Conservation (phyloP, 2,888 invertebrate genomes). For the Sepioteuthis lessoniana region DNA sequence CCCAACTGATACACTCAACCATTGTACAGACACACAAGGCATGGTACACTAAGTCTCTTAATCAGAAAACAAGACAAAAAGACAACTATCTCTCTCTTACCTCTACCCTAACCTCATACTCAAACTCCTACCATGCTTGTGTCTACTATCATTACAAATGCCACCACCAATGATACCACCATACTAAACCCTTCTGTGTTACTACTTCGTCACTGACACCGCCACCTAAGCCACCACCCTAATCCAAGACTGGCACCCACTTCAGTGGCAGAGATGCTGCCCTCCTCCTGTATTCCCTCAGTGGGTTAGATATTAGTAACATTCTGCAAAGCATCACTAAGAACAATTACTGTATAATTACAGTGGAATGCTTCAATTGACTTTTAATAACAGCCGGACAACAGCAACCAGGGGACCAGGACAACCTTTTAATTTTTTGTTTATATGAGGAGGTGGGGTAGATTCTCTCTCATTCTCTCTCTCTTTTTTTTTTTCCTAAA, state of each 20-base stretch:
- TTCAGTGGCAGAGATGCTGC: neutral
- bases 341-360: conserved; percentile 13
- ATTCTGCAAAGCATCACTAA: neutral
- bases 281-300: neutral
- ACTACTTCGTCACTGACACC: neutral
- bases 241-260: conserved; percentile 6
- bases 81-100: neutral
- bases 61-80: neutral
- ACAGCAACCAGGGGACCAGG: too few species aligned
- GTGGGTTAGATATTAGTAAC: conserved; percentile 10
- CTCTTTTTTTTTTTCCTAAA: neutral
- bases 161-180: neutral
- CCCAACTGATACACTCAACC: conserved; percentile 11
- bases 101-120: neutral
- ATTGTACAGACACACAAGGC: neutral
- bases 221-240: neutral
- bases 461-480: neutral
- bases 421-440: neutral
- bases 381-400: neutral
- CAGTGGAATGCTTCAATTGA: neutral
- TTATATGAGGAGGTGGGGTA: neutral
- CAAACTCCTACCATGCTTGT: neutral
- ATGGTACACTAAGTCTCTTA: neutral
- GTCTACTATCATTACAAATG: conserved; percentile 1
- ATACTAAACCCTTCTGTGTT: neutral